These are phyloP conservation scores for Philypnodon macrostomus DNA, from an alignment of 2,797 vertebrate genomes.

Conservation along the genomic window DNA sequence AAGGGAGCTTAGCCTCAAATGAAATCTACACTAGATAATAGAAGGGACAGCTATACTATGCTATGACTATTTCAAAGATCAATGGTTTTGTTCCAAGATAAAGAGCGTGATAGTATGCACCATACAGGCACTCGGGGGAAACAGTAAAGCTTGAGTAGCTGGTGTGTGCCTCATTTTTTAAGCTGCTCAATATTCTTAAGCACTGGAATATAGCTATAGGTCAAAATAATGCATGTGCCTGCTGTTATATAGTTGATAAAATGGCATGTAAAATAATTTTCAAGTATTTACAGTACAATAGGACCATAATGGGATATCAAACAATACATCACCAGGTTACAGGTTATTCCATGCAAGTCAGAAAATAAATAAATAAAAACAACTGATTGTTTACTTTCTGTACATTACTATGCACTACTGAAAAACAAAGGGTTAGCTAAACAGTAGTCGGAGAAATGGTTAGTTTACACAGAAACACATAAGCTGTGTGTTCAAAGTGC, in stretches of 20 bases:
- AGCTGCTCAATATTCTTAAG: conserved; percentile 11
- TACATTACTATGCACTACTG: no score
- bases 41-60: conserved; percentile 9
- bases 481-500: conserved; percentile 24
- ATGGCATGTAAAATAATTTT: conserved; percentile 5
- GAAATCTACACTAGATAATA: conserved; percentile 18
- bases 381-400: no score
- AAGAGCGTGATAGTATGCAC: conserved; percentile 1
- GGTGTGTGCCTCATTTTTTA: not conserved
- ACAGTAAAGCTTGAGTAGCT: conserved; percentile 17
- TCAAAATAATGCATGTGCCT: conserved; percentile 26
- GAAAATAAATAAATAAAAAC: no score
- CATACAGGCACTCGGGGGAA: not conserved
- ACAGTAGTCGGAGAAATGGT: not conserved
- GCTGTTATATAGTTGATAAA: conserved; percentile 13
- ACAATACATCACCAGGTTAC: no score
- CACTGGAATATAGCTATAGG: conserved; percentile 50
- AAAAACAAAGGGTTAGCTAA: no score
- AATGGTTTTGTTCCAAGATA: conserved; percentile 8
- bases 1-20: conserved; percentile 22
- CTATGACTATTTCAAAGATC: conserved; percentile 16
- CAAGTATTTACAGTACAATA: not conserved
- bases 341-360: no score
- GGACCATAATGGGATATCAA: no score
- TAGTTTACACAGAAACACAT: not conserved